Evolutionary conservation across 1,140 invertebrate species (phyloP), one percentile per base, ranked within the genome.

Genomic region (Acyrthosiphon pisum): DNA sequence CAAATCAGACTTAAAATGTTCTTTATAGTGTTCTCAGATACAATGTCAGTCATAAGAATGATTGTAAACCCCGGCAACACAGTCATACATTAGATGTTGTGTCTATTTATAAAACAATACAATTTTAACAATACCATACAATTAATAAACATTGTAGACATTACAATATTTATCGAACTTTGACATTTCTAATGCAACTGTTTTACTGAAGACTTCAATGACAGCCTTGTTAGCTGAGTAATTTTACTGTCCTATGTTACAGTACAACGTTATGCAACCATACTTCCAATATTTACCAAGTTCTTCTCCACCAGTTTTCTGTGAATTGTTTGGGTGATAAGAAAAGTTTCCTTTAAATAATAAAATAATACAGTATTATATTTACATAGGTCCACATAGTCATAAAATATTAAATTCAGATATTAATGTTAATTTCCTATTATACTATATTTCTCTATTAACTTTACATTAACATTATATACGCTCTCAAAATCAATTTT

Each of bases 161-260:
- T 35, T 35, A 35, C 46, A 68, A n/a, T 2, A 76, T 76, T 48
- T n/a, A 44, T 94, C 95, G 94, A 95, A 98, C 96, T 97, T 97
- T 89, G 97, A 98, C 94, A 99, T 96, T 95, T 99, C 98, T 95
- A 97, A 97, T 7, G 98, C 97, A 20, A 97, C 97, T 48, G 97
- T 96, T 95, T 97, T 98, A 1, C 98, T 98, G 94, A 99, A 96
- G 20, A 96, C 97, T 94, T 97, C 96, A 9, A 99, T 98, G 22
- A 97, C 98, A 93, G 98, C 98, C 96, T 99, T 99, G 93, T 98
- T 98, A 22, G 97, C 97, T 41, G 97, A 96, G 95, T 99, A 99
- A 95, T 99, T 99, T 23, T 96, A 96, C 95, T 99, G 98, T 1
- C 98, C 98, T 56, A 98, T 96, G 95, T 99, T 99, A 48, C 98